Evolutionary conservation across 2,797 vertebrate genomes (phyloP), one percentile per base, ranked within the genome.

Genomic region (Hylomyscus alleni): DNA sequence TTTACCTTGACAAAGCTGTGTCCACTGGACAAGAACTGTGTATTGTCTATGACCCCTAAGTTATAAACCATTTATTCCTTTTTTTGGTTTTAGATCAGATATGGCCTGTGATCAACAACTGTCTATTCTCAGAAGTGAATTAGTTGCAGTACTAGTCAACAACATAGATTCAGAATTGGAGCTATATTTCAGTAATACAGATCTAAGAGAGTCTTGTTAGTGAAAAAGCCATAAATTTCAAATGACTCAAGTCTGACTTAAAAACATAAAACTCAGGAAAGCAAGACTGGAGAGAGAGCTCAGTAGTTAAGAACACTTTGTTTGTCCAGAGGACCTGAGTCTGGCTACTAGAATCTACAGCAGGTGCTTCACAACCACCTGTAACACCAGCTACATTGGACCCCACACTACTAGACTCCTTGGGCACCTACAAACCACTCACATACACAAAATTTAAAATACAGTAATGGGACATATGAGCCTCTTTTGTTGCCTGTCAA

Each of bases 251-350:
- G 6, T 86, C 58, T 73, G 50, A 93, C 44, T 89, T 67, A 91
- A 94, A 78, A 54, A 82, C 1, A 9, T 24, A 94, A 94, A 89
- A 80, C 22, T 86, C 72, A 91, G 44, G 60, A 95, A 96, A 93
- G 54, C 26, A 92, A 83, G 65, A 37, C 65, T 87, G 31, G 6
- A 52, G 26, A 47, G 62, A 86, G 44, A 40, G 31, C 62, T 69
- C 62, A 67, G 47, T 17, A 87, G 50, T 12, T 72, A 54, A 86
- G 34, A 86, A 26, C 20, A 54, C 34, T 26, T 67, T 69, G 44
- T 24, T n/a, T n/a, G 34, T 54, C 34, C 34, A 87, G 34, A 87
- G 65, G n/a, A 69, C 47, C 44, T 0, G 17, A 87, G 22, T 87
- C n/a, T 37, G 65, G 84, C 37, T 37, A 13, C 65, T 31, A 72